phyloP scores from a whole-genome alignment of 1,140 invertebrate genomes.

The Megalopta genalis region DNA sequence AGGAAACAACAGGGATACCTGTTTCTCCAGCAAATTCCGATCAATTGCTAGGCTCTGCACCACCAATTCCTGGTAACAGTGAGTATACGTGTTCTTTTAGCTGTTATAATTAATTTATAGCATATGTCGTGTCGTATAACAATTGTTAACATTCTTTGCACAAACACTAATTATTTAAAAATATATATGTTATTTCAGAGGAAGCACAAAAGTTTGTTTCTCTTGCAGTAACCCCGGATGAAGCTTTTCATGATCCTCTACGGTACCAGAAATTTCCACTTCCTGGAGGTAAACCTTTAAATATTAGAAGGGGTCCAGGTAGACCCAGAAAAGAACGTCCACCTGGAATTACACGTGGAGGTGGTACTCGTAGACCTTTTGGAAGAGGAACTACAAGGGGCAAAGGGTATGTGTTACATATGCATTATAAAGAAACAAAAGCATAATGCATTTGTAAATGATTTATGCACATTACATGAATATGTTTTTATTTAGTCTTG shows the following conservation, averaged over 20 bases:
- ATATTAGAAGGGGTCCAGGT: constrained; percentile 85
- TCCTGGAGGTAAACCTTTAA: constrained; percentile 82
- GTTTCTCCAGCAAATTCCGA: constrained; percentile 78
- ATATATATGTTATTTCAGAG: constrained; percentile 35
- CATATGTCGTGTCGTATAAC: not conserved
- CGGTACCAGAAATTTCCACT: constrained; percentile 77
- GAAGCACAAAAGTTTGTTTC: constrained; percentile 47
- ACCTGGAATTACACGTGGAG: constrained; percentile 71
- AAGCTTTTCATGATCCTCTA: constrained; percentile 76
- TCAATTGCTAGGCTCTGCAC: constrained; percentile 73
- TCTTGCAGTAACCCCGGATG: constrained; percentile 74
- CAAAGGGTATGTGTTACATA: constrained; percentile 70
- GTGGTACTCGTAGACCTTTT: constrained; percentile 71
- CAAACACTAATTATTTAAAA: constrained; percentile 20
- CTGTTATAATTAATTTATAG: constrained; percentile 10
- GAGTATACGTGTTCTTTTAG: constrained; percentile 44
- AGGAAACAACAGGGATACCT: constrained; percentile 76
- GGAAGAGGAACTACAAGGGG: constrained; percentile 75
- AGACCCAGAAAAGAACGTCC: constrained; percentile 85
- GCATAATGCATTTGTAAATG: not conserved
- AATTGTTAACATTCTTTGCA: not conserved
- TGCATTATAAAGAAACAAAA: not conserved
- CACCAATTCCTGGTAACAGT: constrained; percentile 72
- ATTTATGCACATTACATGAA: not conserved
- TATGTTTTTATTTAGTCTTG: constrained; percentile 62